Conservation (phyloP, 2,113 vertebrate species). For the Sphyrna mokarran region DNA sequence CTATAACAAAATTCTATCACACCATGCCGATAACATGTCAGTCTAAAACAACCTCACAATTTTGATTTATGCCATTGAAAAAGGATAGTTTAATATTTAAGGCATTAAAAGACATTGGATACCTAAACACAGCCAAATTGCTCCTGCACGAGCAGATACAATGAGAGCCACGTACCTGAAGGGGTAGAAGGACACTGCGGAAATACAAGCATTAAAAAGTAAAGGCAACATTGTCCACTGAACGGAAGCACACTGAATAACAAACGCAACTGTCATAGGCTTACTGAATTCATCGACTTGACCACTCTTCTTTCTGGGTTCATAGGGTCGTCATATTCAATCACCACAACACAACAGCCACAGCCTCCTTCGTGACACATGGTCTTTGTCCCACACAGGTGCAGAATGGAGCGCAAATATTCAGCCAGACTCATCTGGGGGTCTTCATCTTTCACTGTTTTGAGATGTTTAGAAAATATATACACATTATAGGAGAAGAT, state of each 20-base stretch:
- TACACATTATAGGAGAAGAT: not conserved
- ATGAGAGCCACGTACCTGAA: not conserved
- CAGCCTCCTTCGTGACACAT: slow-evolving; percentile 40
- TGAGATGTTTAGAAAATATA: not conserved
- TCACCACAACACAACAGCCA: slow-evolving; percentile 32
- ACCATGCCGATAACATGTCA: not conserved
- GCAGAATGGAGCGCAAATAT: slow-evolving; percentile 23
- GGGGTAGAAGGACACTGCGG: not conserved
- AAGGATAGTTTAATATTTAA: not conserved
- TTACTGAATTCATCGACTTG: slow-evolving; percentile 39
- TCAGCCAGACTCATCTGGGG: slow-evolving; percentile 30
- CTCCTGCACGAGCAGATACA: not conserved
- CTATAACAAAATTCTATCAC: not conserved
- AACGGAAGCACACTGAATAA: not conserved
- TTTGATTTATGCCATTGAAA: not conserved
- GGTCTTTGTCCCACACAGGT: slow-evolving; percentile 30
- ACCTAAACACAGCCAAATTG: not conserved
- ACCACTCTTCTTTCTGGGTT: slow-evolving; percentile 9
- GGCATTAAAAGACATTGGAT: not conserved
- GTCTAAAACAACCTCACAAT: not conserved
- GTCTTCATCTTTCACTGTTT: slow-evolving; percentile 36
- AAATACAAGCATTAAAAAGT: not conserved
- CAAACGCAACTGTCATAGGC: not conserved
- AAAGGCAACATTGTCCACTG: not conserved
- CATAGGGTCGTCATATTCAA: slow-evolving; percentile 14